Percentiles rank a stretch among this genome's conserved stretches.
These are phyloP conservation scores for Pilophorus perplexus DNA, from an alignment of 2,888 invertebrate genomes.

Conservation along the genomic window DNA sequence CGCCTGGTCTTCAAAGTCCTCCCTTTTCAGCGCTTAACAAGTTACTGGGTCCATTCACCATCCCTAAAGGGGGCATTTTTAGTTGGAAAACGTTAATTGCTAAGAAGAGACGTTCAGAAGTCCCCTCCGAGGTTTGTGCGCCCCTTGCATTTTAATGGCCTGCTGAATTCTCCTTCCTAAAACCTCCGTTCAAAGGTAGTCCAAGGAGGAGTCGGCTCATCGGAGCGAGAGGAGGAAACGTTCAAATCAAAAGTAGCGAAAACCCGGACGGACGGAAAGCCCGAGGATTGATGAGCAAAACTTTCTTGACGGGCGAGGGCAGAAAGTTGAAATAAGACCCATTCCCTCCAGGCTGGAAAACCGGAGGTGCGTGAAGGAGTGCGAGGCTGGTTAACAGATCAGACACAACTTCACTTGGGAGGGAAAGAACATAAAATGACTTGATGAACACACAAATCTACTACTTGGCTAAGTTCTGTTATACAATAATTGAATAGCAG, in stretches of 20 bases:
- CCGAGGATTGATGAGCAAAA: conserved; percentile 37
- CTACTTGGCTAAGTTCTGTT: too few relatives aligned
- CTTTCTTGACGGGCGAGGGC: conserved; percentile 31
- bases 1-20: too few relatives aligned
- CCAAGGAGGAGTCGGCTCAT: not conserved
- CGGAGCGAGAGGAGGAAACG: not conserved
- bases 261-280: not conserved
- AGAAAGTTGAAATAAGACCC: conserved; percentile 35
- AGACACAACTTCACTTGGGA: too few relatives aligned
- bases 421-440: too few relatives aligned
- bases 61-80: conserved; percentile 19
- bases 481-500: too few relatives aligned
- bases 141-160: conserved; percentile 35
- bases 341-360: not conserved
- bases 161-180: not conserved
- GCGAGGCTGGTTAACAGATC: too few relatives aligned
- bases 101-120: conserved; percentile 7
- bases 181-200: not conserved
- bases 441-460: too few relatives aligned
- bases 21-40: conserved; percentile 10
- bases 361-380: too few relatives aligned
- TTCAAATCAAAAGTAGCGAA: conserved; percentile 29
- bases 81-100: conserved; percentile 29
- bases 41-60: conserved; percentile 1
- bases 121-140: conserved; percentile 13